Conservation (phyloP, 2,797 vertebrate genomes). For the Mormyrus proboscirostris region DNA sequence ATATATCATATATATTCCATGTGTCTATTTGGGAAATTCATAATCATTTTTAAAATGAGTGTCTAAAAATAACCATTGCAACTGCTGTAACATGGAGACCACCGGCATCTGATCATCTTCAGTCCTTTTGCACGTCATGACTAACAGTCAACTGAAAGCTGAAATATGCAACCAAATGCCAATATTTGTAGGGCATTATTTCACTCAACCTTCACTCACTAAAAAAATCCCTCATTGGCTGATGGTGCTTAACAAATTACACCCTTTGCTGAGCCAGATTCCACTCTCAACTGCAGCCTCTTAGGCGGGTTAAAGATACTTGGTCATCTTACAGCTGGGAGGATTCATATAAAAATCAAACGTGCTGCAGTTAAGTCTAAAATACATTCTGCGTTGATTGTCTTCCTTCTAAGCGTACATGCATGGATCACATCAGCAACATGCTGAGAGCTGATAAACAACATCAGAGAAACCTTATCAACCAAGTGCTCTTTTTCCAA, state of each 20-base stretch:
- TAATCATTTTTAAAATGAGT: neutral
- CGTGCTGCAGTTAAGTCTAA: neutral
- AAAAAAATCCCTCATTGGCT: neutral
- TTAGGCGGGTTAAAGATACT: neutral
- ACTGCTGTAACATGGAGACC: neutral
- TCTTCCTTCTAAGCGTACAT: neutral
- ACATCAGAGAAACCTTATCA: conserved; percentile 5
- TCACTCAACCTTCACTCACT: neutral
- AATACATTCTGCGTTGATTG: neutral
- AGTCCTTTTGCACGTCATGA: neutral
- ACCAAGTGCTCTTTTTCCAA: neutral
- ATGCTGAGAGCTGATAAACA: conserved; percentile 8
- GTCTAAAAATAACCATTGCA: conserved; percentile 41
- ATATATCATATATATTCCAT: neutral
- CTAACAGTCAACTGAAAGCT: neutral
- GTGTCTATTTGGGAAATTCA: neutral
- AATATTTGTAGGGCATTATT: neutral
- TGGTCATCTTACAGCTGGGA: neutral
- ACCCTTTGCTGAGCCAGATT: neutral
- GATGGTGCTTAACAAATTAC: neutral
- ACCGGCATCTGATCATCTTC: neutral
- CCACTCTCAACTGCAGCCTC: neutral
- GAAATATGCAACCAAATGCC: neutral
- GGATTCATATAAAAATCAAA: neutral
- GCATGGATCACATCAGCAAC: neutral